phyloP scores from a whole-genome alignment of 1,140 invertebrate genomes.

The Samia ricini region DNA sequence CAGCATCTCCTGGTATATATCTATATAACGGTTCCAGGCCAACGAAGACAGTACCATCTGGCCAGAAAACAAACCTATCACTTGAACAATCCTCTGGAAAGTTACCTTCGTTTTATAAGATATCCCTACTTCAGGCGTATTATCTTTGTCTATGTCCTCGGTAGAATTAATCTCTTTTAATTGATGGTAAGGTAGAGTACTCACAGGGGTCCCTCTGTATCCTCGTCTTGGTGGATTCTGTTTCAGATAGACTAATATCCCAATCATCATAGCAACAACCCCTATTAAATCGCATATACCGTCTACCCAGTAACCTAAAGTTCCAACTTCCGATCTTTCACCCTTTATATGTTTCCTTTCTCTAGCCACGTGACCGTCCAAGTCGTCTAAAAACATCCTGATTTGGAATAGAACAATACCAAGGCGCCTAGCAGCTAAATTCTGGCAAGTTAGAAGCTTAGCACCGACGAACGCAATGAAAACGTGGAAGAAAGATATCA shows the following conservation, averaged over 20 bases:
- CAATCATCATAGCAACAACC: slow-evolving; percentile 82
- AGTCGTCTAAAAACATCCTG: slow-evolving; percentile 86
- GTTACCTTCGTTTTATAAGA: slow-evolving; percentile 82
- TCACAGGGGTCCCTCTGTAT: slow-evolving; percentile 79
- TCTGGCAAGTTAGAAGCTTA: slow-evolving; percentile 84
- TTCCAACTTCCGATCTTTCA: slow-evolving; percentile 85
- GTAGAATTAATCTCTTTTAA: slow-evolving; percentile 69
- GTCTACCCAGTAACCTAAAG: slow-evolving; percentile 84
- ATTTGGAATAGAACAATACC: slow-evolving; percentile 87
- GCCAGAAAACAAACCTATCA: slow-evolving; percentile 82
- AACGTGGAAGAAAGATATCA: slow-evolving; percentile 87
- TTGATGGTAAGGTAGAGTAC: slow-evolving; percentile 68
- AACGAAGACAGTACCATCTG: slow-evolving; percentile 85
- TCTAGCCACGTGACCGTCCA: slow-evolving; percentile 89
- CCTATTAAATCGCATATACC: slow-evolving; percentile 87
- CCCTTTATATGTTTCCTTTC: slow-evolving; percentile 83
- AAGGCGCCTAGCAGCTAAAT: slow-evolving; percentile 81
- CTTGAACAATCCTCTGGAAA: slow-evolving; percentile 80
- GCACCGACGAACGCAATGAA: slow-evolving; percentile 83
- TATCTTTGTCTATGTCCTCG: slow-evolving; percentile 74
- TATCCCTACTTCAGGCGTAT: slow-evolving; percentile 75
- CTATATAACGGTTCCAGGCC: slow-evolving; percentile 90
- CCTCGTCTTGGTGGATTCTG: slow-evolving; percentile 83
- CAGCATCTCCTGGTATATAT: slow-evolving; percentile 85
- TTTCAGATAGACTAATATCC: slow-evolving; percentile 81